These are phyloP conservation scores for Chrysolophus pictus DNA, from an alignment of 2,797 vertebrate species.

Conservation along the genomic window DNA sequence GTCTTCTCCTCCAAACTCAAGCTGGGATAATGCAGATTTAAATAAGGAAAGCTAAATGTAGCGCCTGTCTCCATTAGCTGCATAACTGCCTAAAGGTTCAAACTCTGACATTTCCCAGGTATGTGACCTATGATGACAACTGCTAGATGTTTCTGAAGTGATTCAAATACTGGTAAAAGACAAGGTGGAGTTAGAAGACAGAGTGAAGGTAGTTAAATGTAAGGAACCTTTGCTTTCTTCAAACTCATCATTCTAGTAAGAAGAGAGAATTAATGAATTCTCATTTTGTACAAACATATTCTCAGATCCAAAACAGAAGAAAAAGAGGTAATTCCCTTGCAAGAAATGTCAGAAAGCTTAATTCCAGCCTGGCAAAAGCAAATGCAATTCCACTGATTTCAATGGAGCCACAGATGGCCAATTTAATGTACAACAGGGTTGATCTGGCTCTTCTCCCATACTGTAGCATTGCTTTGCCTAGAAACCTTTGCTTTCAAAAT, in stretches of 20 bases:
- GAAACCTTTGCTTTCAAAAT: conserved; percentile 28
- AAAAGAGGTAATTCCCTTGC: neutral
- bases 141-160: neutral
- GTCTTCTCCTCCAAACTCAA: neutral
- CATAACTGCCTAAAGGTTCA: neutral
- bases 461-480: neutral
- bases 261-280: neutral
- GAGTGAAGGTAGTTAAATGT: neutral
- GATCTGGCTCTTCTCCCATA: neutral
- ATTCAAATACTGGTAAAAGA: neutral
- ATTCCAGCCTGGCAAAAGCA: conserved; percentile 15
- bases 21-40: neutral
- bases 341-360: neutral
- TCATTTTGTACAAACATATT: neutral
- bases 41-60: neutral
- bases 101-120: neutral
- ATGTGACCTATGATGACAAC: neutral
- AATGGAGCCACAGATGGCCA: neutral
- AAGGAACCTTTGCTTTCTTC: neutral
- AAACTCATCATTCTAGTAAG: neutral
- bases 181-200: neutral
- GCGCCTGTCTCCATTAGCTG: neutral
- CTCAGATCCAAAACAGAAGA: neutral
- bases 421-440: neutral
- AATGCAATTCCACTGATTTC: neutral